Evolutionary conservation across 2,797 vertebrate genomes (phyloP).

Genomic region (Gephyroberyx darwinii): DNA sequence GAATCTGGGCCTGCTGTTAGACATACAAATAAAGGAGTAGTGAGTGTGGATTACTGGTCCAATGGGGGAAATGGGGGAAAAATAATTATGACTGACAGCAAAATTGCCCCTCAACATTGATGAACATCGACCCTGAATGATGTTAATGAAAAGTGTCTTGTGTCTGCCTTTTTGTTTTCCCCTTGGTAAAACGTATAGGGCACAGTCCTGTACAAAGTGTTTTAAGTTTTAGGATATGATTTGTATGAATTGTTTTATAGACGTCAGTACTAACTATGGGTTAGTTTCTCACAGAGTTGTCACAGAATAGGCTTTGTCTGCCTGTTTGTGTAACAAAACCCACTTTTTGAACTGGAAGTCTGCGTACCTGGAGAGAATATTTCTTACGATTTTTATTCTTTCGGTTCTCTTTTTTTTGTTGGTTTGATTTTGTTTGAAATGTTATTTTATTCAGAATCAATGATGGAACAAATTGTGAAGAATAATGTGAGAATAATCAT

Average conservation of each 20-base stretch:
- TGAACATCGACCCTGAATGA: neutral
- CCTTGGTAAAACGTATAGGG: neutral
- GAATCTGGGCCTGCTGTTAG: neutral
- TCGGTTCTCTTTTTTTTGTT: constrained; percentile 19
- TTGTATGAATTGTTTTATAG: constrained; percentile 18
- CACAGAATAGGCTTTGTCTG: neutral
- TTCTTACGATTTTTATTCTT: constrained; percentile 34
- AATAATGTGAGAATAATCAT: constrained; percentile 39
- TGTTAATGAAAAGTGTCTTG: neutral
- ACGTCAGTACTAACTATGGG: constrained; percentile 15
- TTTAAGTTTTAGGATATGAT: neutral
- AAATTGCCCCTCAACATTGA: neutral
- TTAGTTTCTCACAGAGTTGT: neutral
- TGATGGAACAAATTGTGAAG: constrained; percentile 46
- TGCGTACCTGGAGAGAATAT: constrained; percentile 8
- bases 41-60: neutral
- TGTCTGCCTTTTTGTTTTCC: constrained; percentile 8
- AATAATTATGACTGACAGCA: no score
- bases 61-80: no score
- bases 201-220: neutral
- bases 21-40: neutral
- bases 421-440: constrained; percentile 2
- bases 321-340: constrained; percentile 9
- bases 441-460: constrained; percentile 32
- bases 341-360: constrained; percentile 14